These are phyloP conservation scores for Glaucomys volans DNA, from an alignment of 2,113 vertebrate genomes.

Conservation along the genomic window DNA sequence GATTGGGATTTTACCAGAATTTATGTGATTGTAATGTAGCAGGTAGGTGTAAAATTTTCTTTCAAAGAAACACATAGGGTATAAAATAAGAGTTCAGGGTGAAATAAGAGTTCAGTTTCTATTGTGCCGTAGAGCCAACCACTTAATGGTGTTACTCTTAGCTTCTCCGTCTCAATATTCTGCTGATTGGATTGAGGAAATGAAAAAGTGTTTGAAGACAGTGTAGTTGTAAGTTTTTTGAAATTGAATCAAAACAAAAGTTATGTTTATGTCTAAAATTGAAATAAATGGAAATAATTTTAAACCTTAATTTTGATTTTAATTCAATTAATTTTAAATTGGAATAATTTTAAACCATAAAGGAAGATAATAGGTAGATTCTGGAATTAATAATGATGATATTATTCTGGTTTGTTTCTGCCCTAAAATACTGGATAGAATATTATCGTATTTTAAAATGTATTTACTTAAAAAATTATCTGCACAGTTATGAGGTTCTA, in stretches of 20 bases:
- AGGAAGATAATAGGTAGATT: conserved; percentile 18
- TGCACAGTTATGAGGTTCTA: background rate
- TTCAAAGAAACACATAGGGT: background rate
- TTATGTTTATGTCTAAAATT: background rate
- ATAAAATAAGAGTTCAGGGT: background rate
- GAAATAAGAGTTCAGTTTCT: background rate
- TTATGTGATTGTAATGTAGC: background rate
- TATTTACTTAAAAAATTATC: too few species aligned
- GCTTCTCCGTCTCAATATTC: background rate
- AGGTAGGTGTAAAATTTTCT: background rate
- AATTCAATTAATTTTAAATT: too few species aligned
- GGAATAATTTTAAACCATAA: conserved; percentile 35
- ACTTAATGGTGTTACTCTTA: background rate
- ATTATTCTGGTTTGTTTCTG: background rate
- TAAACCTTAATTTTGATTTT: conserved; percentile 5
- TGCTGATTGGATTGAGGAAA: background rate
- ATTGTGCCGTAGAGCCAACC: background rate
- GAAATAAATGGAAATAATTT: conserved; percentile 17
- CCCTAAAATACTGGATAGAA: background rate
- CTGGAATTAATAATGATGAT: background rate
- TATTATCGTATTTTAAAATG: background rate
- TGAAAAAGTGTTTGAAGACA: background rate
- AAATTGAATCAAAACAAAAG: background rate
- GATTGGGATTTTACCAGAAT: conserved; percentile 20
- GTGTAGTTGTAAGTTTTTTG: background rate